Conservation (phyloP, 2,113 vertebrate genomes). For the Dolichotis patagonum region DNA sequence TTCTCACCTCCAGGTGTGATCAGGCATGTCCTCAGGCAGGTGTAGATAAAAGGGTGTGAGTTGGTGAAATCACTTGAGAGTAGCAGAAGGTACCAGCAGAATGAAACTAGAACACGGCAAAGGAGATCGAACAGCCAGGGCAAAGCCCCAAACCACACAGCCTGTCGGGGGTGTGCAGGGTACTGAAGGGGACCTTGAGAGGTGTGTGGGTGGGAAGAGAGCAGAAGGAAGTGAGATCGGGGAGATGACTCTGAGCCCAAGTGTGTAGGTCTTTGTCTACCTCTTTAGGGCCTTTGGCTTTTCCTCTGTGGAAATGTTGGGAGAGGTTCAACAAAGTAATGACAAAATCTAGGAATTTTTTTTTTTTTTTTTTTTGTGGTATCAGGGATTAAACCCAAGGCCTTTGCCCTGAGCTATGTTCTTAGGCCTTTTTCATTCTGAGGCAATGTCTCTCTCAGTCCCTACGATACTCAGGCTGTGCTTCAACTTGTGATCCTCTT, state of each 20-base stretch:
- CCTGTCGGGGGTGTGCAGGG: background rate
- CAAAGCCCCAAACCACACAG: background rate
- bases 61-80: background rate
- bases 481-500: background rate
- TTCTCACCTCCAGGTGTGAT: background rate
- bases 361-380: background rate
- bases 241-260: background rate
- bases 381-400: too few relatives aligned
- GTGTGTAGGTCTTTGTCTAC: background rate
- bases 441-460: background rate
- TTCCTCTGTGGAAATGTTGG: background rate
- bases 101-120: background rate
- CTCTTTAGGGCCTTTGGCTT: background rate
- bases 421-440: background rate
- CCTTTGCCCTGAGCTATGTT: too few relatives aligned
- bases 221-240: accelerated
- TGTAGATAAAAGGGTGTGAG: background rate
- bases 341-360: background rate
- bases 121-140: too few relatives aligned
- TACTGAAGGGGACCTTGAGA: background rate
- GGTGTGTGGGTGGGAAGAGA: too few relatives aligned
- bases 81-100: background rate
- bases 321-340: background rate
- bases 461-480: background rate
- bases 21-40: background rate